A percentile compares a stretch with the other conserved stretches of the same genome.
phyloP scores from a whole-genome alignment of 2,888 invertebrate species.

The Patella pellucida region DNA sequence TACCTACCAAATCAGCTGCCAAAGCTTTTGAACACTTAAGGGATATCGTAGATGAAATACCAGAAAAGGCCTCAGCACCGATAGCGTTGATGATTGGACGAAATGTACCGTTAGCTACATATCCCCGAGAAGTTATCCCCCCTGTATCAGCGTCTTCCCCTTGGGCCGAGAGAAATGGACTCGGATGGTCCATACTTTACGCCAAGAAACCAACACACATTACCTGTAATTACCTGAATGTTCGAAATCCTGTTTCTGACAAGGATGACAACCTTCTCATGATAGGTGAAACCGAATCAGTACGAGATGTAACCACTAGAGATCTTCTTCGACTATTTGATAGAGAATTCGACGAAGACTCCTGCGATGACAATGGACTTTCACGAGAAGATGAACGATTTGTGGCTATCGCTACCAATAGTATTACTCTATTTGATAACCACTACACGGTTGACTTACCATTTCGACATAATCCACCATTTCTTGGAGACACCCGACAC shows the following conservation, averaged over 20 bases:
- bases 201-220: neutral
- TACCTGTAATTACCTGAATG: neutral
- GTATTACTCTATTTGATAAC: conserved; percentile 7
- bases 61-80: neutral
- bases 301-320: neutral
- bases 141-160: neutral
- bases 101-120: neutral
- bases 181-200: neutral
- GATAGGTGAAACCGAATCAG: neutral
- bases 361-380: neutral
- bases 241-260: neutral
- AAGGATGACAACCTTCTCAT: neutral
- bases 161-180: conserved; percentile 1
- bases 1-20: neutral
- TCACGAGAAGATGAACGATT: conserved; percentile 21
- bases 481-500: conserved; percentile 25
- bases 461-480: conserved; percentile 13
- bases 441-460: conserved; percentile 24
- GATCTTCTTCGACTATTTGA: conserved; percentile 20
- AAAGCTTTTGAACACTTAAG: neutral
- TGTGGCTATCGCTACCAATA: conserved; percentile 1
- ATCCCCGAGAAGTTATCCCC: neutral
- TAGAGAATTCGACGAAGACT: conserved; percentile 16
- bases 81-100: conserved; percentile 1
- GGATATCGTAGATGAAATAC: neutral